Base-by-base conservation (phyloP, 2,113 vertebrate genomes). In the Serilophus lunatus region DNA sequence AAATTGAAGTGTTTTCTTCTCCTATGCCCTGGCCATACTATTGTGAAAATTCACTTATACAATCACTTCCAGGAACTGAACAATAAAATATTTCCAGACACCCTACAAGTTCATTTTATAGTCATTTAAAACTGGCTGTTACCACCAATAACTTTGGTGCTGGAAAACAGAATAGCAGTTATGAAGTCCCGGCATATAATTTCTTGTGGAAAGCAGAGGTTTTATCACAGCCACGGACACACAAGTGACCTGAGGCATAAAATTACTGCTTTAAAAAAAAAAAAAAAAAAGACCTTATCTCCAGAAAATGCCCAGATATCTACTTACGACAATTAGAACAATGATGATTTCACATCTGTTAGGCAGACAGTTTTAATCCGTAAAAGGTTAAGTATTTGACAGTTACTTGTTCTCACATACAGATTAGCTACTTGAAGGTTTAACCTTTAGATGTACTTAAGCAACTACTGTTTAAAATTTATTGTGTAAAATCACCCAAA, bases 351-450 rank as follows among this genome's bases (percentile, higher is more conserved):
- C 94, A 94, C 97, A 96, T 97, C 94, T 98, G 95, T 96, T 97
- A 97, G 92, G 96, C 93, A 97, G 97, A 94, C 83, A 80, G 93
- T 96, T 98, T 97, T 97, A 97, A 97, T 98, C 97, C 97, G 96
- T 63, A 83, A 90, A 97, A 98, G 97, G 97, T 98, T 97, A 98
- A 97, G 96, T 94, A 92, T 97, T 96, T 97, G 97, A 97, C 96
- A 97, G 97, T 96, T 97, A 92, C 97, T 98, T 97, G 90, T 97
- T 97, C 97, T 96, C 96, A 96, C 95, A 87, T 95, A 97, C 87
- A 92, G 96, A 97, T 98, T 92, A 97, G 92, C 92, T 96, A 75
- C 90, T 92, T 93, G 88, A 96, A 96, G 89, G 82, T 97, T 97
- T 97, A 97, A 97, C 98, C 97, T 97, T 97, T 97, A 96, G 92